Base-by-base conservation (phyloP, 2,888 invertebrate genomes). In the Coelinius sp. region DNA sequence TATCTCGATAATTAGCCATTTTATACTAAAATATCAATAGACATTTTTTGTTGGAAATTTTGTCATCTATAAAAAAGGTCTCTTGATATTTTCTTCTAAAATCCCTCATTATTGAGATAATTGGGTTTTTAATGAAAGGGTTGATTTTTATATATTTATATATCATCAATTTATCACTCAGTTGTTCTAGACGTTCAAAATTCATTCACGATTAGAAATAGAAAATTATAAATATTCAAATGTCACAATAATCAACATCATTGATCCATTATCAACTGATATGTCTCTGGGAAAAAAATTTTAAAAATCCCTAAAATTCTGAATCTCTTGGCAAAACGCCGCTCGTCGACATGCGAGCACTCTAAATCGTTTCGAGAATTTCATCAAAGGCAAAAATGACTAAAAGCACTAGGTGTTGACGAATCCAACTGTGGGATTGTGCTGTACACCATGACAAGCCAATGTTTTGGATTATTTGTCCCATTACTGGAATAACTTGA, bases 301-400 rank as follows among this genome's bases (percentile, higher is more conserved):
- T 14, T 59, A 31, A 59, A 59, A 59, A 59, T 35, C 17, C 31
- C 31, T 12, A 59, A 59, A 59, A 31, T 59, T 2, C 35, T 31
- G 59, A 12, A n/a, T 22, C 56, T 56, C 63, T 63, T 63, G 63
- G 63, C 63, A 63, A 22, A 20, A 63, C 63, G 63, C 63, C 63
- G 8, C 41, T 41, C 12, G 66, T 27, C 49, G 53, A 52, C 31
- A 56, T 65, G 46, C 31, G 31, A 71, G 65, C 38, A 46, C 52
- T 66, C 65, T 66, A 63, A 71, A 71, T 71, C 41, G 35, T 63
- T 52, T 53, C 10, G 62, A 41, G 71, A 71, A 71, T 71, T 67
- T 67, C 44, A 24, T 71, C 46, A 62, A 25, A 67, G 62, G 41
- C n/a, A n/a, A 35, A 66, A 44, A 27, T 52, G 31, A 59, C 31